Evolutionary conservation across 2,888 invertebrate genomes (phyloP), one percentile per base, ranked within the genome.

Genomic region (Chironomus tentans): DNA sequence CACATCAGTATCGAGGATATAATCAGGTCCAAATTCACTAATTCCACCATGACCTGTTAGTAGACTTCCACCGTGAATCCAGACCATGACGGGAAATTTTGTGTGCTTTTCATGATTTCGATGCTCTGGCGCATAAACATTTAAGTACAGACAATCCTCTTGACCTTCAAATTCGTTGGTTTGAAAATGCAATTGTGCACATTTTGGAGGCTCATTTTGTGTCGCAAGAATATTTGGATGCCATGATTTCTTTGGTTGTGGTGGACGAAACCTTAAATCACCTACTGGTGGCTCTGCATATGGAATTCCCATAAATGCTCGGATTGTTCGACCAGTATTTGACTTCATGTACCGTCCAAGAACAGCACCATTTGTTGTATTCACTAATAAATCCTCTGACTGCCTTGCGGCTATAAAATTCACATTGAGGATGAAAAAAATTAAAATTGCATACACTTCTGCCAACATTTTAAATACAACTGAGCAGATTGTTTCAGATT

Each of bases 21-120:
- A 82, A 46, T 82, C 77, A 0, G 83, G 82, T 10, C 81, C 81
- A 79, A 86, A 85, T 15, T 85, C 81, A 79, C 86, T 86, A 3
- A 86, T 84, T 79, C 86, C 86, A 12, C 86, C 86, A 0, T 85
- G 85, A 0, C 87, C 87, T 78, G 85, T 83, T 2, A 85, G 83
- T 78, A 86, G 87, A 3, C 85, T 86, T 65, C 65, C 65, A 4
- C 72, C 72, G 21, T 73, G 72, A 38, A 73, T 62, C n/a, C 22
- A 62, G 3, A 73, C 62, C 3, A 73, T 13, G 1, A 73, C 62
- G 21, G 72, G 72, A 6, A 62, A 18, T 62, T 73, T 73, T 56
- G 0, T 6, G 7, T n/a, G 18, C 6, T 0, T 56, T 24, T 65
- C 22, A 15, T 56, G 3, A 56, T 7, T 2, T 18, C 18, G n/a